Evolutionary conservation across 2,797 vertebrate species (phyloP).

Genomic region (Peromyscus aztecus): DNA sequence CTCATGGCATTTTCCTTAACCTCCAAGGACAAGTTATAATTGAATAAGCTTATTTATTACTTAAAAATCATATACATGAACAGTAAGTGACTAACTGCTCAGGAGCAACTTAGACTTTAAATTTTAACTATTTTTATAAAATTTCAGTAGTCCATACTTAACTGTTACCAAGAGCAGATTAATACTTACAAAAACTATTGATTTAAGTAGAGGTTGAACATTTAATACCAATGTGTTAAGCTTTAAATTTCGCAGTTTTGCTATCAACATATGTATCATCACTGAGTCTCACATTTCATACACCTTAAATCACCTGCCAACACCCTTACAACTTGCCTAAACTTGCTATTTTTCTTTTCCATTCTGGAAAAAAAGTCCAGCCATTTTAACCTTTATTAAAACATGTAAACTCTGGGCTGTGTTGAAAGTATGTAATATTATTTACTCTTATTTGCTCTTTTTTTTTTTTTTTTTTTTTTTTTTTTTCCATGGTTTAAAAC

Average conservation of each 20-base stretch:
- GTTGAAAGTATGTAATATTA: background rate
- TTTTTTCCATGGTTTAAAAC: background rate
- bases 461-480: background rate
- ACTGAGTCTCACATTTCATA: background rate
- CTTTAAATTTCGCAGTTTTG: background rate
- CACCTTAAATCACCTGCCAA: background rate
- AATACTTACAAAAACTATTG: background rate
- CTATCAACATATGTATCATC: background rate
- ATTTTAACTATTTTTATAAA: background rate
- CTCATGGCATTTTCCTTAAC: background rate
- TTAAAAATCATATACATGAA: background rate
- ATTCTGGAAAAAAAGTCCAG: background rate
- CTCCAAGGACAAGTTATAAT: background rate
- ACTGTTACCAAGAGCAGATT: background rate
- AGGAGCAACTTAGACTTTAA: background rate
- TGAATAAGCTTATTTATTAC: background rate
- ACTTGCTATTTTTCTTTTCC: background rate
- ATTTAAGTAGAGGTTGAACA: background rate
- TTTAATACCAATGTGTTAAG: background rate
- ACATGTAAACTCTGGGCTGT: background rate
- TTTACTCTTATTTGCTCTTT: background rate
- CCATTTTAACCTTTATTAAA: background rate
- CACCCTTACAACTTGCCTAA: background rate
- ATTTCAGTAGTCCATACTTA: background rate
- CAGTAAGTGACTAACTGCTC: background rate